phyloP scores from a whole-genome alignment of 2,888 invertebrate species.

The Drosophila anomalata region DNA sequence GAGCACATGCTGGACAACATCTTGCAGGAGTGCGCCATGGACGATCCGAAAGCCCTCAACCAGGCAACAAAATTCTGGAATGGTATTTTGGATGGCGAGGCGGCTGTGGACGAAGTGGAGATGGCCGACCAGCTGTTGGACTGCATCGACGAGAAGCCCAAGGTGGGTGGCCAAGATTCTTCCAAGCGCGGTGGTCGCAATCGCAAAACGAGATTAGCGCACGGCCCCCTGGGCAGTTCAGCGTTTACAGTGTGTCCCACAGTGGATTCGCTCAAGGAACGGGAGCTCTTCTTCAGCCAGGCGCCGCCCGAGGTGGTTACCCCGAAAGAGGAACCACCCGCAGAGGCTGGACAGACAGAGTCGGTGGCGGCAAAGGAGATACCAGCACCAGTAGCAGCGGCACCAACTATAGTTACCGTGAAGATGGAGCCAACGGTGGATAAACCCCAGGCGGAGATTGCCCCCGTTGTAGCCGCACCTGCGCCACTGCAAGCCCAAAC shows the following conservation, averaged over 20 bases:
- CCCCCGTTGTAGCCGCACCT: slow-evolving; percentile 16
- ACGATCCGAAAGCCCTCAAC: slow-evolving; percentile 83
- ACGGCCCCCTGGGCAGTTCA: slow-evolving; percentile 61
- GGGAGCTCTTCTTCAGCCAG: slow-evolving; percentile 77
- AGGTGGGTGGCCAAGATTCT: slow-evolving; percentile 19
- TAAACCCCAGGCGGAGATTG: slow-evolving; percentile 17
- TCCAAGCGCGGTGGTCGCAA: slow-evolving; percentile 46
- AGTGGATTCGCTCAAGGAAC: slow-evolving; percentile 28
- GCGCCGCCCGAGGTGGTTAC: slow-evolving; percentile 33
- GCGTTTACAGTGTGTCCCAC: slow-evolving; percentile 53
- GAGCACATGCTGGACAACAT: slow-evolving; percentile 84
- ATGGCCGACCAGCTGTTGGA: slow-evolving; percentile 77
- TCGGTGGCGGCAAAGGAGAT: slow-evolving; percentile 38
- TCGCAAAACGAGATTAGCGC: slow-evolving; percentile 43
- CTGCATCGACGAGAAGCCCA: slow-evolving; percentile 78
- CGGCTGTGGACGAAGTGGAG: slow-evolving; percentile 77
- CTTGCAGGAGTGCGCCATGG: slow-evolving; percentile 83
- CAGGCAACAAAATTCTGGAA: slow-evolving; percentile 84
- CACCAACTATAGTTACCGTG: slow-evolving; percentile 39
- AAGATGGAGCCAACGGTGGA: slow-evolving; percentile 70
- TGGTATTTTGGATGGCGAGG: slow-evolving; percentile 83
- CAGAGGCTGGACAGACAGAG: slow-evolving; percentile 39
- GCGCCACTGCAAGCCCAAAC: slow-evolving; percentile 24
- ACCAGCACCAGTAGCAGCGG: slow-evolving; percentile 40
- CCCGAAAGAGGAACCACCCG: slow-evolving; percentile 30